Evolutionary conservation across 2,797 vertebrate species (phyloP), one percentile per base, ranked within the genome.

Genomic region (Tachyglossus aculeatus): DNA sequence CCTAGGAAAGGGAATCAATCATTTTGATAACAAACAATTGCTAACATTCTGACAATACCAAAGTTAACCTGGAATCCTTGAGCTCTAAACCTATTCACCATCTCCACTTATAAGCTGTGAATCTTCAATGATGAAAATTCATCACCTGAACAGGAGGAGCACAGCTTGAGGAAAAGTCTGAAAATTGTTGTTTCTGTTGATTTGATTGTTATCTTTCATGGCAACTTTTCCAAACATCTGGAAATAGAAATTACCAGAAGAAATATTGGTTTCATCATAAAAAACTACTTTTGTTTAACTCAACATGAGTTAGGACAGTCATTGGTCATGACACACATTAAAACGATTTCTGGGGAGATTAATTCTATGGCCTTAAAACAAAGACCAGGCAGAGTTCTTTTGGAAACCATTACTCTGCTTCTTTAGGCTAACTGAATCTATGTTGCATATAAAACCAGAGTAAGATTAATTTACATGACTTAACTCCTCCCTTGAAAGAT

Each of bases 131-230:
- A 21, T 50, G 22, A 53, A 47, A 32, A 31, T 29, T 40, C 74
- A 88, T 70, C 59, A 98, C 98, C 98, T 96, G 89, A 99, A 99
- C 37, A 99, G 95, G 51, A 99, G 95, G 0, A 99, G 93, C 43
- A 99, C 97, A 0, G 98, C 96, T 88, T 99, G 97, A 3, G 95
- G 96, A 72, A 99, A 99, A 3, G 97, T 98, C 91, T 99, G 98
- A 90, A 99, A 99, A 91, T 99, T 99, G 92, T 99, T 99, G 93
- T 99, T 99, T 82, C 98, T 94, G 89, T 99, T 99, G 89, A 99
- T 98, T 77, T 99, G 98, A 3, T 95, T 96, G 74, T 95, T 95
- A 55, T 99, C 97, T 85, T 95, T 95, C 98, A 99, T 98, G 41
- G 98, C 98, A 38, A 99, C 88, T 91, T 99, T 99, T 67, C 98